phyloP scores from a whole-genome alignment of 2,888 invertebrate species.

The Cryptocephalus primarius region DNA sequence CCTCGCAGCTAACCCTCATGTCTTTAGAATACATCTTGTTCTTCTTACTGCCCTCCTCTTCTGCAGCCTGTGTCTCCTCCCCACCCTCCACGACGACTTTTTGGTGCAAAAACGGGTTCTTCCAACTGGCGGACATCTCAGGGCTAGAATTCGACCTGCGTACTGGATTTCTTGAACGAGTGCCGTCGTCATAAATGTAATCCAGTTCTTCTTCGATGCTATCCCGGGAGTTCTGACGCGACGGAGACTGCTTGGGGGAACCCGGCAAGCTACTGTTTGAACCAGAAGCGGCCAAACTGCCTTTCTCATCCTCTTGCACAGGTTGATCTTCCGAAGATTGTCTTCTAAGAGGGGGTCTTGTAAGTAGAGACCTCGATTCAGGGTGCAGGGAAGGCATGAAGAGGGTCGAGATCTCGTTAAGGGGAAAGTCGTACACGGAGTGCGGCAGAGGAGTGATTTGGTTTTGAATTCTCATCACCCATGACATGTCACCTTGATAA shows the following conservation, averaged over 20 bases:
- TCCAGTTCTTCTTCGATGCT: conserved; percentile 43
- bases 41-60: conserved; percentile 41
- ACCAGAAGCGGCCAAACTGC: conserved; percentile 2
- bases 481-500: conserved; percentile 63
- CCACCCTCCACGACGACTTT: conserved; percentile 29
- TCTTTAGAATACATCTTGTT: conserved; percentile 58
- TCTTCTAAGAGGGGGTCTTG: conserved; percentile 14
- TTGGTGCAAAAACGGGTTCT: conserved; percentile 52
- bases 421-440: conserved; percentile 46
- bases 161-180: conserved; percentile 67
- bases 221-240: conserved; percentile 44
- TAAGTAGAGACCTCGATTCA: conserved; percentile 8
- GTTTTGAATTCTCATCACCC: conserved; percentile 91
- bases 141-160: conserved; percentile 84
- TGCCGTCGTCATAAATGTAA: conserved; percentile 27
- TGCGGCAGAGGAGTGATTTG: conserved; percentile 47
- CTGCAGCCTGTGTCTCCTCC: conserved; percentile 21
- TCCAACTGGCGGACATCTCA: conserved; percentile 85
- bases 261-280: conserved; percentile 10
- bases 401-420: conserved; percentile 64
- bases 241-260: conserved; percentile 34
- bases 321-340: conserved; percentile 16
- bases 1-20: conserved; percentile 78
- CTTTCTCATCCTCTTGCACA: conserved; percentile 9
- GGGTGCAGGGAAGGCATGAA: conserved; percentile 47